These are phyloP conservation scores for Brachionichthys hirsutus DNA, from an alignment of 2,113 vertebrate species.

Conservation along the genomic window DNA sequence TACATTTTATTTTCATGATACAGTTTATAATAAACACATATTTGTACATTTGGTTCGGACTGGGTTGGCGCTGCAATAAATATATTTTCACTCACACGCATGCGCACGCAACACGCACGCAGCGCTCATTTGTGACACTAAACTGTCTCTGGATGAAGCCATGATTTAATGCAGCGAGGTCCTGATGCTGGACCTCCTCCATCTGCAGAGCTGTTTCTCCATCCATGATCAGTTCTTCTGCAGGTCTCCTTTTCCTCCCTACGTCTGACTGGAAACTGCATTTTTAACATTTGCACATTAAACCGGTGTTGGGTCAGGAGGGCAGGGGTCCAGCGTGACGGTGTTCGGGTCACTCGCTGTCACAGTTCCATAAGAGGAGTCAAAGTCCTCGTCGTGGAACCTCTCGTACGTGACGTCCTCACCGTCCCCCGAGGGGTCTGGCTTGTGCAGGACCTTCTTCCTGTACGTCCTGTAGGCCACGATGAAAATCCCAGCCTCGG, in stretches of 20 bases:
- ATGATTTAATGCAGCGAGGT: background rate
- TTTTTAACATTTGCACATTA: slow-evolving; percentile 28
- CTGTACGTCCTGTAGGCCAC: slow-evolving; percentile 88
- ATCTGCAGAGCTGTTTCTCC: background rate
- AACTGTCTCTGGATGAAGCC: too few species aligned
- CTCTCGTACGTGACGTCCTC: slow-evolving; percentile 89
- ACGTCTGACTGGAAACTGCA: background rate
- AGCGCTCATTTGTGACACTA: too few species aligned
- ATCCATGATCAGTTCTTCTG: slow-evolving; percentile 13
- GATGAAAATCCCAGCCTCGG: slow-evolving; percentile 92
- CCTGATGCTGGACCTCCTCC: too few species aligned
- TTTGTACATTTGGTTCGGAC: slow-evolving; percentile 42
- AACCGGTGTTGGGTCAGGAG: slow-evolving; percentile 69
- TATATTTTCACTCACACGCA: background rate
- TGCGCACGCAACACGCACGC: background rate
- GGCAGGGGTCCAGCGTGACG: slow-evolving; percentile 77
- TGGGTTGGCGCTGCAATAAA: slow-evolving; percentile 23
- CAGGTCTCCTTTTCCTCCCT: background rate
- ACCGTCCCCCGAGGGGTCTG: slow-evolving; percentile 76
- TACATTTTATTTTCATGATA: slow-evolving; percentile 34
- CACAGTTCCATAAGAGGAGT: slow-evolving; percentile 88
- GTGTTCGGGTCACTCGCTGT: slow-evolving; percentile 76
- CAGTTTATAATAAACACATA: slow-evolving; percentile 49
- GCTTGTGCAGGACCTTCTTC: slow-evolving; percentile 83
- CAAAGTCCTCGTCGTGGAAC: slow-evolving; percentile 89